A percentile compares a stretch with the other conserved stretches of the same genome.
These are phyloP conservation scores for Lathronympha strigana DNA, from an alignment of 2,888 invertebrate species.

Conservation along the genomic window DNA sequence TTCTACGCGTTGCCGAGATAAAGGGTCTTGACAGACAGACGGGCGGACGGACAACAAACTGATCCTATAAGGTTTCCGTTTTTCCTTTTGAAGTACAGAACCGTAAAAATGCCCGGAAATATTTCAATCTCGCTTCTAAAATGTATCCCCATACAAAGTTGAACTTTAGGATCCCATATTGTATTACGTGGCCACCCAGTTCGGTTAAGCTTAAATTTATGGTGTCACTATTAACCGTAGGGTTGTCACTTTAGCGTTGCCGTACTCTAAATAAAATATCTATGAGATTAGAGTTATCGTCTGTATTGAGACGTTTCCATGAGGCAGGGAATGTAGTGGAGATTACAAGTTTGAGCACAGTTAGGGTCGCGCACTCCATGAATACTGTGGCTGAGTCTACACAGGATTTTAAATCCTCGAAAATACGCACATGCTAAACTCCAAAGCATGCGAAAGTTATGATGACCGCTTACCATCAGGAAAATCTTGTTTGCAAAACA, in stretches of 20 bases:
- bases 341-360: not conserved
- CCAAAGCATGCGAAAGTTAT: too few relatives aligned
- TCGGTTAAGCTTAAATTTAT: slow-evolving; percentile 34
- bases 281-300: slow-evolving; percentile 42
- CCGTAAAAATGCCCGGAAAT: not conserved
- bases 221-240: slow-evolving; percentile 38
- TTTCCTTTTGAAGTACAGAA: too few relatives aligned
- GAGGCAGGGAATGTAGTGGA: slow-evolving; percentile 14
- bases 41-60: too few relatives aligned
- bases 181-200: slow-evolving; percentile 34
- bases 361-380: too few relatives aligned
- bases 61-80: too few relatives aligned
- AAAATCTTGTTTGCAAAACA: too few relatives aligned
- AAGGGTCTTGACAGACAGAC: too few relatives aligned
- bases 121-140: slow-evolving; percentile 5
- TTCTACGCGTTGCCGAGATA: too few relatives aligned
- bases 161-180: slow-evolving; percentile 6
- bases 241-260: slow-evolving; percentile 36
- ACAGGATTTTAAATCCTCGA: too few relatives aligned
- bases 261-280: slow-evolving; percentile 38
- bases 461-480: too few relatives aligned
- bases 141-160: slow-evolving; percentile 5
- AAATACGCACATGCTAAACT: too few relatives aligned
- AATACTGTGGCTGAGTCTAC: too few relatives aligned
- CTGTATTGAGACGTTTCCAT: slow-evolving; percentile 43